Conservation (phyloP, 2,113 vertebrate genomes). For the Oreochromis niloticus region DNA sequence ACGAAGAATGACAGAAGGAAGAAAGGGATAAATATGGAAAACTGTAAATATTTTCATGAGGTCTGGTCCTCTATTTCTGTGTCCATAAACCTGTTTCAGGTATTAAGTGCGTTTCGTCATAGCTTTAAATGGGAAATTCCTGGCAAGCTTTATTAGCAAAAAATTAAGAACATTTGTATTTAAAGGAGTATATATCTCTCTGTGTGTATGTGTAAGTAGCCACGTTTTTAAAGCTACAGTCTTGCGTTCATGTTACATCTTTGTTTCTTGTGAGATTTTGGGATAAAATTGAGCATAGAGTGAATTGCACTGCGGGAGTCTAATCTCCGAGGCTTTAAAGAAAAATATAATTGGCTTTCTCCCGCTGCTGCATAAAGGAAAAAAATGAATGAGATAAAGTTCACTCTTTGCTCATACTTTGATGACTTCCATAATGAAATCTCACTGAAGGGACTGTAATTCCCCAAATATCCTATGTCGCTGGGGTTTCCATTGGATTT, state of each 20-base stretch:
- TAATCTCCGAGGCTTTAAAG: neutral
- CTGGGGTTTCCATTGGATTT: neutral
- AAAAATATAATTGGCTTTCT: neutral
- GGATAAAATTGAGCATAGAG: neutral
- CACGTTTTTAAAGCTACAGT: neutral
- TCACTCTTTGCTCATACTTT: neutral
- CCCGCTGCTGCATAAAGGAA: neutral
- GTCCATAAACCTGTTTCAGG: neutral
- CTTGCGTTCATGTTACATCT: neutral
- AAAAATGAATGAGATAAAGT: neutral
- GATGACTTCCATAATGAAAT: neutral
- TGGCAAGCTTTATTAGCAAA: neutral
- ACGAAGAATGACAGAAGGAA: neutral
- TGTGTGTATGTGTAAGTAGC: neutral
- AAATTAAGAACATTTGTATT: neutral
- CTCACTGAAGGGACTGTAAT: neutral
- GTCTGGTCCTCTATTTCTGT: neutral
- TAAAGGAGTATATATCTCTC: neutral
- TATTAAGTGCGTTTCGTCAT: neutral
- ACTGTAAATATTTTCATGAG: neutral
- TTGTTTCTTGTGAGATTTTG: neutral
- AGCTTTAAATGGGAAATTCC: neutral
- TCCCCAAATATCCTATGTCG: neutral
- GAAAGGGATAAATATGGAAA: neutral
- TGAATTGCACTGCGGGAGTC: neutral